Percentiles rank a stretch among this genome's conserved stretches.
These are phyloP conservation scores for Talpa occidentalis DNA, from an alignment of 2,113 vertebrate genomes.

Conservation along the genomic window DNA sequence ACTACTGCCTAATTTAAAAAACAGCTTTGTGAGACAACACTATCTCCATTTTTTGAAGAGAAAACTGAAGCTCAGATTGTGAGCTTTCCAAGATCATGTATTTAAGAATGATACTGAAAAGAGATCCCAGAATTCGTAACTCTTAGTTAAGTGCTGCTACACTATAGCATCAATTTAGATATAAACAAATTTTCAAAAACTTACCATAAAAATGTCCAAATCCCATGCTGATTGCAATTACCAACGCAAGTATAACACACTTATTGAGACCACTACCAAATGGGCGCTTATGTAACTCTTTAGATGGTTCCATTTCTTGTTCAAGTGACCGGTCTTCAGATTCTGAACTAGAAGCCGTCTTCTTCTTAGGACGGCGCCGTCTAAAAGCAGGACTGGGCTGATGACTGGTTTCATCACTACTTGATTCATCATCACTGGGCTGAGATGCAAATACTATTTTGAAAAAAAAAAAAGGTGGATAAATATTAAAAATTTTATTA, in stretches of 20 bases:
- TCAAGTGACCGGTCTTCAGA: slow-evolving; percentile 69
- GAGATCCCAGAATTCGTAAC: not conserved
- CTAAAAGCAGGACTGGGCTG: slow-evolving; percentile 82
- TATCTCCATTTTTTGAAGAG: not conserved
- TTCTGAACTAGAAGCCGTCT: slow-evolving; percentile 82
- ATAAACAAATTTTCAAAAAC: slow-evolving; percentile 21
- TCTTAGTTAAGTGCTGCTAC: not conserved
- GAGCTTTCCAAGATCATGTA: not conserved
- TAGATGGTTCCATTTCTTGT: slow-evolving; percentile 12
- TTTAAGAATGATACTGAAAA: not conserved
- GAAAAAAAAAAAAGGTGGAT: slow-evolving; percentile 67
- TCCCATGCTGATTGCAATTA: slow-evolving; percentile 94
- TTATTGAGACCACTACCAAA: slow-evolving; percentile 89
- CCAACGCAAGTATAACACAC: slow-evolving; percentile 91
- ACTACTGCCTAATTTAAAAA: not conserved
- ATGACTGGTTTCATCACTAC: slow-evolving; percentile 88
- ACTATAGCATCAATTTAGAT: not conserved
- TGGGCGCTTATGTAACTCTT: slow-evolving; percentile 62
- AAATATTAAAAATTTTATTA: not conserved
- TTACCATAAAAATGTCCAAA: slow-evolving; percentile 95
- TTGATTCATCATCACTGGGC: slow-evolving; percentile 84
- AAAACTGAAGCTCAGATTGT: not conserved
- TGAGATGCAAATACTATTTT: slow-evolving; percentile 83
- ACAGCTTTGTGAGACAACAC: not conserved
- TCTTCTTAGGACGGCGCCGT: slow-evolving; percentile 90